phyloP scores from a whole-genome alignment of 2,113 vertebrate species.

The Callopanchax toddi region DNA sequence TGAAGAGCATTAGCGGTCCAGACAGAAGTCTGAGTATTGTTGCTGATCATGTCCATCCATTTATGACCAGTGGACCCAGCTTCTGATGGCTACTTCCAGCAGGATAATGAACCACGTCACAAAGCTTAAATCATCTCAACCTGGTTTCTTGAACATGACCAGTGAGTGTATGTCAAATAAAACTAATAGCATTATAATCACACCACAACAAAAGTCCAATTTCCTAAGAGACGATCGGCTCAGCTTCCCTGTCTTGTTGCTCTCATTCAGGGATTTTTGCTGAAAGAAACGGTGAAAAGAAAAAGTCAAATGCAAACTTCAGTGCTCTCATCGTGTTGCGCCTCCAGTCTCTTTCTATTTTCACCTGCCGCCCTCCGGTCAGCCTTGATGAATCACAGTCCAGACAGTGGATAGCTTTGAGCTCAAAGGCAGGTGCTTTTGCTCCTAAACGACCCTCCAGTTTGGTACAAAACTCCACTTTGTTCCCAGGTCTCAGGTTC shows the following conservation, averaged over 20 bases:
- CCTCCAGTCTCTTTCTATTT: slow-evolving; percentile 94
- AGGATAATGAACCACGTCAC: no score
- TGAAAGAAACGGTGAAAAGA: slow-evolving; percentile 94
- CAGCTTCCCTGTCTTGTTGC: background rate
- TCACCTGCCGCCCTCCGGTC: slow-evolving; percentile 85
- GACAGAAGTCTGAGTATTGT: no score
- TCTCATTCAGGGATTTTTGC: slow-evolving; percentile 73
- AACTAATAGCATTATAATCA: background rate
- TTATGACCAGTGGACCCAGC: no score
- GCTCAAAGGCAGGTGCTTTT: slow-evolving; percentile 90
- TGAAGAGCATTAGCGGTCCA: no score
- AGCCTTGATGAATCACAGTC: slow-evolving; percentile 86
- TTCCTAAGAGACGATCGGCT: no score
- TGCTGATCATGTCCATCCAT: no score
- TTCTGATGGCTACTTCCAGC: no score
- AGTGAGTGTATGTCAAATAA: background rate
- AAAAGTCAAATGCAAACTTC: slow-evolving; percentile 96
- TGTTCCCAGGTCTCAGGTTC: slow-evolving; percentile 85
- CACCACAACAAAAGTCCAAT: background rate
- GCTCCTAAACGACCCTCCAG: slow-evolving; percentile 91
- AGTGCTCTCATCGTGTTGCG: slow-evolving; percentile 84
- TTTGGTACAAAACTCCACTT: slow-evolving; percentile 94
- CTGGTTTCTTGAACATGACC: no score
- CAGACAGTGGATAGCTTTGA: slow-evolving; percentile 94
- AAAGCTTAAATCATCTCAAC: no score